Evolutionary conservation across 1,140 invertebrate species (phyloP), one percentile per base, ranked within the genome.

Genomic region (Solen grandis): DNA sequence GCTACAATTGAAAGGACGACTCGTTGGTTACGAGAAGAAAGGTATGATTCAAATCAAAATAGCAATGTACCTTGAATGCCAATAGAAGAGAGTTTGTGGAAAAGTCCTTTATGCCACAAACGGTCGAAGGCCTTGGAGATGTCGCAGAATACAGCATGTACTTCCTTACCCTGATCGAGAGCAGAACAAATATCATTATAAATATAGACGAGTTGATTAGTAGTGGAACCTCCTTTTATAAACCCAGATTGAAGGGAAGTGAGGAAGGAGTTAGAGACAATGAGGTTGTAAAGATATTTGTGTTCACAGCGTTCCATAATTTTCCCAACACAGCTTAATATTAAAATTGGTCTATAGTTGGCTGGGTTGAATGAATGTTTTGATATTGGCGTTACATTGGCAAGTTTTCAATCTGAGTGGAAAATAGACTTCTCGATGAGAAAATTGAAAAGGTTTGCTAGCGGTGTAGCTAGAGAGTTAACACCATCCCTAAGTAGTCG

Each of bases 131-230:
- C 55, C 38, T 69, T 77, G 1, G 27, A 59, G 10, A 70, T 70
- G 33, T 82, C 62, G 16, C 54, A 69, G 50, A 77, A 77, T 16
- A 82, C 31, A 46, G 22, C 73, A 50, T 25, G 31, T 22, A 66
- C n/a, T 25, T 76, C 65, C 16, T 41, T 22, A 19, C 65, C 66
- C 25, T 13, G 22, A 36, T 82, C 73, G 0, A 66, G 8, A 25
- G 31, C 35, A n/a, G 27, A 19, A 10, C 36, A 46, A 33, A 82
- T 52, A 19, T 57, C 19, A 62, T 82, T 25, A 57, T 63, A 54
- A 38, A 82, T 82, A 29, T 75, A 27, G 14, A 46, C 41, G 16
- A 82, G 31, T 41, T 66, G 52, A 19, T 59, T 38, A 59, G 31
- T n/a, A 13, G 72, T 69, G 5, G 60, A 76, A 31, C 68, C 52